Conservation (phyloP, 2,797 vertebrate genomes). For the Sebastes jordani region DNA sequence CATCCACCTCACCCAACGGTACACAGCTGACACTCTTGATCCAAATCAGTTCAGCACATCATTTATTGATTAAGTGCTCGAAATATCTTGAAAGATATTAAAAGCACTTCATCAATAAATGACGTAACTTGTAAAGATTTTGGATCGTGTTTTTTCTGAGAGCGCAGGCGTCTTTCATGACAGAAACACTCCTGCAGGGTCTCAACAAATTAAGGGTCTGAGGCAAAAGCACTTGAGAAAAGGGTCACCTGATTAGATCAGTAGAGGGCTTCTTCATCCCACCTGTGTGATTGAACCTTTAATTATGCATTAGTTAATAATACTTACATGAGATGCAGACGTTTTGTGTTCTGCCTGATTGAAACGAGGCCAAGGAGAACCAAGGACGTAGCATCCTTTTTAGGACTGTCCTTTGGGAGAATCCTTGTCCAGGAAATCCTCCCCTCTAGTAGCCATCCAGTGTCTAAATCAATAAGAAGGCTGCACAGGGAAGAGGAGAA, state of each 20-base stretch:
- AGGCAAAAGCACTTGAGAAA: not conserved
- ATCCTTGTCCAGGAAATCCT: slow-evolving; percentile 34
- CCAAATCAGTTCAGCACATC: slow-evolving; percentile 1
- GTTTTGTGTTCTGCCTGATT: slow-evolving; percentile 23
- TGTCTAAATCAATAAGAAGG: slow-evolving; percentile 43
- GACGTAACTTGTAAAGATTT: not conserved
- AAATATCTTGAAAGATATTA: slow-evolving; percentile 13
- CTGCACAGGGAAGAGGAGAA: slow-evolving; percentile 34
- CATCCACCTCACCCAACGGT: too few relatives aligned
- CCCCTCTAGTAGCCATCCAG: slow-evolving; percentile 2
- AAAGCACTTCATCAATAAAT: slow-evolving; percentile 5
- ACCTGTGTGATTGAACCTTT: not conserved
- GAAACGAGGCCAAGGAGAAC: slow-evolving; percentile 17
- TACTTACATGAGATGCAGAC: not conserved
- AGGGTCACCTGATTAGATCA: slow-evolving; percentile 2
- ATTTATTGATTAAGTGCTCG: slow-evolving; percentile 10
- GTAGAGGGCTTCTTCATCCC: not conserved
- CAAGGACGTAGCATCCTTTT: slow-evolving; percentile 29
- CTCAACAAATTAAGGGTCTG: not conserved
- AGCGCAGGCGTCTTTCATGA: not conserved
- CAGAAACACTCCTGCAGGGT: not conserved
- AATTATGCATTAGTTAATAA: slow-evolving; percentile 12
- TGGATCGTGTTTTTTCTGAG: not conserved
- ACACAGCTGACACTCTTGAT: not conserved
- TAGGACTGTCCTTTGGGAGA: slow-evolving; percentile 27